Base-by-base conservation (phyloP, 2,113 vertebrate species). In the Microtus montanus region DNA sequence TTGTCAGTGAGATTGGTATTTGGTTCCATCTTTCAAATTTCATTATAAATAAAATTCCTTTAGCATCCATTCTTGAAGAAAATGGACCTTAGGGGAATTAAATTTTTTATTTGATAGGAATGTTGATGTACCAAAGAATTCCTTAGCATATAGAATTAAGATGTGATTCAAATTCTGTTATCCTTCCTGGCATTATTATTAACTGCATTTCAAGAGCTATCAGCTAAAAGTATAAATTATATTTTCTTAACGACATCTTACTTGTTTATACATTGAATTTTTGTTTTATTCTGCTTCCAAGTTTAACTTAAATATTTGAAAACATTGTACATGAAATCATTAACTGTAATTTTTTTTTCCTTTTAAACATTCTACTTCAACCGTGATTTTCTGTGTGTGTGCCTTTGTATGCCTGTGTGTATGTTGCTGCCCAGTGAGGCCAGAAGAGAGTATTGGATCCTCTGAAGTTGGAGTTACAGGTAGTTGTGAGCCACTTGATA, bases 31-130 rank as follows among this genome's bases (percentile, higher is more conserved):
- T 58, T 58, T 58, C 54, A 58, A 58, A 58, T 58, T 58, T 87
- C 58, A 83, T 91, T 63, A 87, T n/a, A 80, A 44, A 74, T 91
- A n/a, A 90, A 35, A 77, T 82, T 30, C 70, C 79, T 30, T 79
- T 95, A 54, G 83, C 78, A 30, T 38, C 84, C 71, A 93, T 91
- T 84, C 44, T 94, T 94, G 70, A 94, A 82, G 33, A 92, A 58
- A 41, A 52, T 58, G 70, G 71, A 78, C 85, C 30, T 66, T 85
- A 88, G 71, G 35, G 28, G 19, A 84, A 93, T 77, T 73, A 91
- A 88, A 82, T 28, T 82, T 52, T 90, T 78, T 61, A 61, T 68
- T 90, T 91, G 82, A 82, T 89, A 13, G 70, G 71, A 87, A 78
- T 84, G 28, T 79, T 91, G 75, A 35, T 88, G 78, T 54, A 75